Evolutionary conservation across 2,888 invertebrate genomes (phyloP).

Genomic region (Clivina fossor): DNA sequence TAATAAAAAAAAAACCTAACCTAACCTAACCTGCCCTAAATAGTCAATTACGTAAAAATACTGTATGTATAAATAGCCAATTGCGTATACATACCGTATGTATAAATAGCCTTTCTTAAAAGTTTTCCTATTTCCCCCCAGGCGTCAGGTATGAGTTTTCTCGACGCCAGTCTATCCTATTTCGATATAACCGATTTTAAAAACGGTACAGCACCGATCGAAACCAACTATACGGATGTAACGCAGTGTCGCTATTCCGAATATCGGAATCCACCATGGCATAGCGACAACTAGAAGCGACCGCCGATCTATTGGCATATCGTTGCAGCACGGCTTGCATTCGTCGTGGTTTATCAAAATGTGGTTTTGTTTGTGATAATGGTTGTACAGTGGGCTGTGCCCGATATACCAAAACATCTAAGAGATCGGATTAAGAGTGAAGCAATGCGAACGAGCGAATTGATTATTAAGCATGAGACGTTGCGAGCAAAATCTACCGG

Average conservation of each 20-base stretch:
- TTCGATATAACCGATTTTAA: conserved; percentile 67
- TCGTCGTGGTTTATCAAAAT: conserved; percentile 80
- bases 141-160: conserved; percentile 62
- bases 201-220: conserved; percentile 48
- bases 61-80: too few relatives aligned
- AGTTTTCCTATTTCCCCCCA: too few relatives aligned
- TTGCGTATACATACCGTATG: too few relatives aligned
- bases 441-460: conserved; percentile 70
- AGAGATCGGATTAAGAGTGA: conserved; percentile 72
- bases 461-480: conserved; percentile 71
- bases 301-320: conserved; percentile 75
- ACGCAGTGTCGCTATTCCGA: conserved; percentile 66
- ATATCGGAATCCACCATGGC: conserved; percentile 63
- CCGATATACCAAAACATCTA: conserved; percentile 72
- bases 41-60: too few relatives aligned
- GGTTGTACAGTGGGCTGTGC: conserved; percentile 73
- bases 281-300: conserved; percentile 58
- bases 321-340: conserved; percentile 70
- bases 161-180: conserved; percentile 68
- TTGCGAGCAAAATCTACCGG: conserved; percentile 52
- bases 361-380: conserved; percentile 72
- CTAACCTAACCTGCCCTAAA: too few relatives aligned
- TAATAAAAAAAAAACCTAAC: too few relatives aligned
- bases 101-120: too few relatives aligned
- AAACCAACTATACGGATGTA: conserved; percentile 43